phyloP scores from a whole-genome alignment of 2,888 invertebrate genomes.

The Graphium colonna region DNA sequence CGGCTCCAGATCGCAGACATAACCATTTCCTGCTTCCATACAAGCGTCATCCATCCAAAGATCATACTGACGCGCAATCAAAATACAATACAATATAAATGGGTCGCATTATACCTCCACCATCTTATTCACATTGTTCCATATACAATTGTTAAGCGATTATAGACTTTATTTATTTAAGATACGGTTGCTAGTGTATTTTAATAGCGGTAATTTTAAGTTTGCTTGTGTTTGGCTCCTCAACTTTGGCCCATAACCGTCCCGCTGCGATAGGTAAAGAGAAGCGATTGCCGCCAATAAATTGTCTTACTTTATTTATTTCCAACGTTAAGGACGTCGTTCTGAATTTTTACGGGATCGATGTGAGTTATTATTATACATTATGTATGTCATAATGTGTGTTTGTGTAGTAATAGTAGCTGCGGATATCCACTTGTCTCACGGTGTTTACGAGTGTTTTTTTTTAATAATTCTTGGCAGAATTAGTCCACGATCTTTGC shows the following conservation, averaged over 20 bases:
- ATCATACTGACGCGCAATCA: conserved; percentile 68
- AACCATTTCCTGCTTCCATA: conserved; percentile 50
- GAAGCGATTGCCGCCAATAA: conserved; percentile 55
- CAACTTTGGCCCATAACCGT: conserved; percentile 58
- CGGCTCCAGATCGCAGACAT: conserved; percentile 59
- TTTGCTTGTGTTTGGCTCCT: conserved; percentile 46
- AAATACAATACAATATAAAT: conserved; percentile 78
- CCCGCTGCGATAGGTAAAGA: conserved; percentile 64
- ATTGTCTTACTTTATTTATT: conserved; percentile 50
- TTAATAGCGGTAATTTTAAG: conserved; percentile 20
- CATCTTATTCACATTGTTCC: conserved; percentile 27
- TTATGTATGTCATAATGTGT: neutral
- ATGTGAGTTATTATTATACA: conserved; percentile 24
- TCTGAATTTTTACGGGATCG: conserved; percentile 37
- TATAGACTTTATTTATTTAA: conserved; percentile 25
- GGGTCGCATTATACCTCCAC: conserved; percentile 53
- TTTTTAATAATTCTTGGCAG: no score
- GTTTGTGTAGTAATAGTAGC: neutral
- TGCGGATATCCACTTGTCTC: no score
- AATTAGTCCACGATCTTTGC: no score
- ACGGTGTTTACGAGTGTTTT: no score
- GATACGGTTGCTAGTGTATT: conserved; percentile 7
- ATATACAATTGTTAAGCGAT: conserved; percentile 15
- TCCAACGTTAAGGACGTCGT: conserved; percentile 37
- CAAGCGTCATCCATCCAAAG: conserved; percentile 55